Base-by-base conservation (phyloP, 2,113 vertebrate species). In the Paedocypris sp. region DNA sequence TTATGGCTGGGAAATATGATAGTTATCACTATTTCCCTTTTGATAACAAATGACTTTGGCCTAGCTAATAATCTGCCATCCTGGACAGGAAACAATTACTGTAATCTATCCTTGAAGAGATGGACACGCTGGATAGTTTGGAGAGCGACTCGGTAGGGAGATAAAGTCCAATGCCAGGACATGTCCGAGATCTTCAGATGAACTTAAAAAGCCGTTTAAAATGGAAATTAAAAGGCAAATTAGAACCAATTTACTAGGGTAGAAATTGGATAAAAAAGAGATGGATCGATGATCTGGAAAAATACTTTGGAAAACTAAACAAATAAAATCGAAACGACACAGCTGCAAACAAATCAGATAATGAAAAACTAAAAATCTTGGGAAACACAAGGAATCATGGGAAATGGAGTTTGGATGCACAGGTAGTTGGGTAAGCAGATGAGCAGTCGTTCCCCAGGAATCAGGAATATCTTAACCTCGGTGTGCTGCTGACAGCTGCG, bases 51-150 rank as follows among this genome's bases (percentile, higher is more conserved):
- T n/a, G 35, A 41, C 45, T 61, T 23, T 58, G 22, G 39, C 31
- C 46, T 33, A 23, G 26, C 53, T 56, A 56, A 53, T 59, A 50
- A 54, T 66, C 39, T 54, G 42, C 46, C 47, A 60, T 22, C 38
- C 22, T 28, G 52, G 33, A 39, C 16, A 47, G 52, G 56, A 66
- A 47, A 64, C 49, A 67, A 67, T 73, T 73, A 57, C 56, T 64
- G 54, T 62, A 60, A 64, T 73, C 53, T 67, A 29, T 67, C 50
- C 38, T 39, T 26, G 36, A 60, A 60, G 56, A 32, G 46, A 67
- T 65, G 56, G 56, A 47, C 28, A 65, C 42, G 16, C 10, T n/a
- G 50, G 56, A 62, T 62, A 49, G 54, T 31, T 57, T 56, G 19
- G n/a, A 12, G 31, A 12, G 22, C 45, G 28, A 60, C 50, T 60